A percentile compares a stretch with the other conserved stretches of the same genome.
Conservation (phyloP, 1,140 invertebrate genomes). For the Melipona quadrifasciata region DNA sequence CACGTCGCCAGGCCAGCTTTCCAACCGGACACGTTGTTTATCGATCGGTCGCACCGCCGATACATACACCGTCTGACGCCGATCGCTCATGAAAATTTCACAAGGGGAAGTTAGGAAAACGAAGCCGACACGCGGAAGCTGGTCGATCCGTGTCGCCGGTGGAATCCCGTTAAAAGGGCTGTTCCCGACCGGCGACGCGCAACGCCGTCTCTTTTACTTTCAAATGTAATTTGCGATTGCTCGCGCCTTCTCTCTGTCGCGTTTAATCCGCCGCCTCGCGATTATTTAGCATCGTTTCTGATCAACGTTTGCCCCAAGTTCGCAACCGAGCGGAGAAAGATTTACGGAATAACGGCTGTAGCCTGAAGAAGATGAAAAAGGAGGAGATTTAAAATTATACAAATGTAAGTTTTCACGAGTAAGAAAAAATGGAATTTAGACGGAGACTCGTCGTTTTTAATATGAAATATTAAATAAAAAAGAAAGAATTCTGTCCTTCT, state of each 20-base stretch:
- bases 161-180: constrained; percentile 22
- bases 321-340: too few relatives aligned
- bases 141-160: not conserved
- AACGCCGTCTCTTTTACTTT: constrained; percentile 21
- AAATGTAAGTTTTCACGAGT: too few relatives aligned
- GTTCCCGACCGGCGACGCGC: not conserved
- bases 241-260: too few relatives aligned
- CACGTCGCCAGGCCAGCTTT: too few relatives aligned
- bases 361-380: too few relatives aligned
- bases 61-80: constrained; percentile 19
- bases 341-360: too few relatives aligned
- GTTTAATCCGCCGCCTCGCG: not conserved
- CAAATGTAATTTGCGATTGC: constrained; percentile 17
- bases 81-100: constrained; percentile 44
- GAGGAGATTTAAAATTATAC: too few relatives aligned
- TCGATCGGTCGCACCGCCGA: not conserved
- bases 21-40: not conserved
- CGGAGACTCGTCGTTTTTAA: too few relatives aligned
- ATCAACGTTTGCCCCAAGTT: not conserved
- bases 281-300: not conserved
- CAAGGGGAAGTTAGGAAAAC: constrained; percentile 19
- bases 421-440: too few relatives aligned
- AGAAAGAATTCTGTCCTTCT: too few relatives aligned
- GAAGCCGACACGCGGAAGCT: not conserved
- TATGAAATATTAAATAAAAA: too few relatives aligned